Evolutionary conservation across 2,113 vertebrate genomes (phyloP).

Genomic region (Anhinga rufa): DNA sequence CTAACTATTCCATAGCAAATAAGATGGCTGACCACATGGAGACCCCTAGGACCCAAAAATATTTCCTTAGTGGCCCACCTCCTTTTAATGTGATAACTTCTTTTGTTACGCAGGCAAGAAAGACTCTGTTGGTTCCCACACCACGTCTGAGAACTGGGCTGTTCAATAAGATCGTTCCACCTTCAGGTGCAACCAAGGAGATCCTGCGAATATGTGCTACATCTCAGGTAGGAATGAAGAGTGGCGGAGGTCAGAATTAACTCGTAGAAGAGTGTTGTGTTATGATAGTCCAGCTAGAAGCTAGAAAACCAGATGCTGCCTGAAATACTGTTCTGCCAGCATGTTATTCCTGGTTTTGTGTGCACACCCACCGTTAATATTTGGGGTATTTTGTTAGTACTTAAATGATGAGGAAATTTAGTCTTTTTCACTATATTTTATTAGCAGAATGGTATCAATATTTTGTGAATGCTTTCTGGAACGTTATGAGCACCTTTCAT

Average conservation of each 20-base stretch:
- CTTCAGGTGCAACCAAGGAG: constrained; percentile 81
- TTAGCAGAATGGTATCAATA: neutral
- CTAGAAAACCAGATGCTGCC: neutral
- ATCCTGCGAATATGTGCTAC: constrained; percentile 83
- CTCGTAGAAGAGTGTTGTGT: neutral
- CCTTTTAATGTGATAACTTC: neutral
- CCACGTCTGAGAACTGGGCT: constrained; percentile 87
- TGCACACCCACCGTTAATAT: neutral
- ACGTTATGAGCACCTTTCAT: accelerated
- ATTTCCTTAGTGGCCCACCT: neutral
- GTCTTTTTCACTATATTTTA: neutral
- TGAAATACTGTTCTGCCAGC: neutral
- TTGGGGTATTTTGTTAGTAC: neutral
- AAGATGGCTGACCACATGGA: neutral
- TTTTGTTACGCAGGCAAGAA: constrained; percentile 77
- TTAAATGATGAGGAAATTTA: neutral
- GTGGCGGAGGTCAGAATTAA: neutral
- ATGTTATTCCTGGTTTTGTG: neutral
- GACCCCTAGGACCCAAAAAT: too few species aligned
- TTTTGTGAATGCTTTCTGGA: neutral
- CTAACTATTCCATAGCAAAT: neutral
- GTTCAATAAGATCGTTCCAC: constrained; percentile 89
- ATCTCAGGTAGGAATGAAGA: constrained; percentile 74
- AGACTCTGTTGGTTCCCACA: constrained; percentile 90
- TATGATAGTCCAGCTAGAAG: neutral